phyloP scores from a whole-genome alignment of 1,140 invertebrate genomes.

The Heliconius hewitsoni region DNA sequence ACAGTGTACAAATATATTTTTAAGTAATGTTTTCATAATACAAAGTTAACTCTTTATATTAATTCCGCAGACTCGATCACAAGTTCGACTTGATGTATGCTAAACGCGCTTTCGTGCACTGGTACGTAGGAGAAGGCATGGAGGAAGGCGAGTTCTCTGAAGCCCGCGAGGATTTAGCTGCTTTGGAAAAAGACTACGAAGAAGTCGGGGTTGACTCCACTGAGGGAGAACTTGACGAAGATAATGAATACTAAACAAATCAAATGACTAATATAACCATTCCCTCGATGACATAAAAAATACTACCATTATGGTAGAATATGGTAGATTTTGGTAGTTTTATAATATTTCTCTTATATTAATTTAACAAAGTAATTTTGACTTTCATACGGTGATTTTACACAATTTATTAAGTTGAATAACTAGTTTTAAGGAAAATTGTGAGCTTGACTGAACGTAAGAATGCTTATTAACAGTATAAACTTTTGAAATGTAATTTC shows the following conservation, averaged over 20 bases:
- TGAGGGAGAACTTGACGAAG: conserved; percentile 85
- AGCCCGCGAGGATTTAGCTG: conserved; percentile 92
- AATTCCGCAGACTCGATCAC: conserved; percentile 84
- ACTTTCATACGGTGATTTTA: conserved; percentile 32
- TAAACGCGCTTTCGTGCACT: conserved; percentile 88
- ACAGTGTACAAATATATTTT: too few relatives aligned
- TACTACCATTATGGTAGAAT: conserved; percentile 33
- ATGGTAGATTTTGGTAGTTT: conserved; percentile 14
- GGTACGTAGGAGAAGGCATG: conserved; percentile 94
- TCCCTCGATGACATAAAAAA: conserved; percentile 8
- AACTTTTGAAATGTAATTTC: conserved; percentile 58
- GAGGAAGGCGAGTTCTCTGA: conserved; percentile 94
- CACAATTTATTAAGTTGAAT: conserved; percentile 38
- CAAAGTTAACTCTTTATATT: background rate
- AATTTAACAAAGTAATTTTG: background rate
- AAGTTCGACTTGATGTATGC: conserved; percentile 93
- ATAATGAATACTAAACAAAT: conserved; percentile 80
- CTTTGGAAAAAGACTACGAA: conserved; percentile 93
- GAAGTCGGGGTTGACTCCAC: conserved; percentile 90
- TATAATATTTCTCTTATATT: background rate
- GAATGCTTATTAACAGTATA: conserved; percentile 56
- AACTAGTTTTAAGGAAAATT: conserved; percentile 49
- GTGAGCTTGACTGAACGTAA: conserved; percentile 48
- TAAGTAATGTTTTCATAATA: too few relatives aligned
- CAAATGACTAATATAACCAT: background rate